These are phyloP conservation scores for Gymnocypris eckloni DNA, from an alignment of 2,797 vertebrate genomes.

Conservation along the genomic window DNA sequence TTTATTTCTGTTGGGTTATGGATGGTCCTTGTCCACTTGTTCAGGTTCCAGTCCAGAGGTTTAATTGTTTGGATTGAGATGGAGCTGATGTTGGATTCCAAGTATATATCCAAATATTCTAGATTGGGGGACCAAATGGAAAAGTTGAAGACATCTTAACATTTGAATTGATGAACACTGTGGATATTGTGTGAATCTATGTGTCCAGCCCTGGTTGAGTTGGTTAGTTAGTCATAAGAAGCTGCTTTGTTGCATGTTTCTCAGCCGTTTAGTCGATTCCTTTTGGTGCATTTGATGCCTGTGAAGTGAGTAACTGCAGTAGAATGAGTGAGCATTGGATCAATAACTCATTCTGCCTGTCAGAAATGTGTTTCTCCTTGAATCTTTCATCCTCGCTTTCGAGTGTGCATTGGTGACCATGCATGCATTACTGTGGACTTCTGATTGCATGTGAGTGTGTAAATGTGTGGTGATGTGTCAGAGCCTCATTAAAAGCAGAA, in stretches of 20 bases:
- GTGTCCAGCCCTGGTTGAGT: no score
- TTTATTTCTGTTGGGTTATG: slow-evolving; percentile 7
- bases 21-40: neutral
- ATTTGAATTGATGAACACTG: neutral
- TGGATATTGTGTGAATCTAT: neutral
- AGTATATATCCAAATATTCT: neutral
- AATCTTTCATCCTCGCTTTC: slow-evolving; percentile 23
- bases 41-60: neutral
- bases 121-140: neutral
- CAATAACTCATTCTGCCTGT: slow-evolving; percentile 28
- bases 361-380: slow-evolving; percentile 20
- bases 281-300: neutral
- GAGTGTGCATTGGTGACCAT: slow-evolving; percentile 17
- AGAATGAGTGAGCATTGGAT: slow-evolving; percentile 21
- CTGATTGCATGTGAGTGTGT: slow-evolving; percentile 44
- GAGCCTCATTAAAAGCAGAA: slow-evolving; percentile 51
- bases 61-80: neutral
- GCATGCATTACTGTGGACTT: slow-evolving; percentile 35
- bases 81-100: neutral
- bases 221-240: neutral
- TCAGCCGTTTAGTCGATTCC: neutral
- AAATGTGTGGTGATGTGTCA: slow-evolving; percentile 30
- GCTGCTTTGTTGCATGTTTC: neutral
- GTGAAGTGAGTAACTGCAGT: slow-evolving; percentile 24
- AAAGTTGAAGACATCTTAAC: neutral